phyloP scores from a whole-genome alignment of 2,888 invertebrate species.

The Xylota sylvarum region DNA sequence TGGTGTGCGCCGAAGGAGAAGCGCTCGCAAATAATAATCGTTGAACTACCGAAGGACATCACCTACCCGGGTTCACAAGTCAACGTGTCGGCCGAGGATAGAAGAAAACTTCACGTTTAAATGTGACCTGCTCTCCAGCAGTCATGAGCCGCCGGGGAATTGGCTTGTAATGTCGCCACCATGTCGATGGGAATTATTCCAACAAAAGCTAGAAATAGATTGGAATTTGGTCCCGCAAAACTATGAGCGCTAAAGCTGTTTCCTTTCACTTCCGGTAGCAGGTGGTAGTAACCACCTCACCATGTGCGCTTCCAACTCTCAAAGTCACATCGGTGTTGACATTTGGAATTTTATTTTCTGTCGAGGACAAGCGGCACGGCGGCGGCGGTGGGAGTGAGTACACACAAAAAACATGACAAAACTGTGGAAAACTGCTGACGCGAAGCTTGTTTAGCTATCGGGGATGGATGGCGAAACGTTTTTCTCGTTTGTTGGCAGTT shows the following conservation, averaged over 20 bases:
- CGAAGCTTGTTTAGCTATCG: constrained; percentile 50
- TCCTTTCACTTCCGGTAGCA: constrained; percentile 52
- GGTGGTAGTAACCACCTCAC: constrained; percentile 13
- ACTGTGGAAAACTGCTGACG: constrained; percentile 51
- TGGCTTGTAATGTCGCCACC: constrained; percentile 39
- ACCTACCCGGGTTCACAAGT: constrained; percentile 42
- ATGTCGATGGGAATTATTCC: constrained; percentile 56
- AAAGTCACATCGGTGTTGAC: constrained; percentile 65
- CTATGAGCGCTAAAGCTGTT: constrained; percentile 50
- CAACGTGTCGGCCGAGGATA: constrained; percentile 1
- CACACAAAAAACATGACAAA: neutral
- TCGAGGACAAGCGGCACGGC: neutral
- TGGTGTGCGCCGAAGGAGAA: constrained; percentile 15
- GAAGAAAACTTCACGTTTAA: constrained; percentile 36
- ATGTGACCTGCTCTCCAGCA: constrained; percentile 13
- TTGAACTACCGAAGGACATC: constrained; percentile 29
- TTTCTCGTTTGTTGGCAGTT: constrained; percentile 43
- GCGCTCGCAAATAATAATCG: constrained; percentile 36
- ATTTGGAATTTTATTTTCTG: constrained; percentile 55
- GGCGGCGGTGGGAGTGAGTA: neutral
- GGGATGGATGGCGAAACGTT: constrained; percentile 32
- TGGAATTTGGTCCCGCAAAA: constrained; percentile 60
- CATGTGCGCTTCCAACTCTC: constrained; percentile 24
- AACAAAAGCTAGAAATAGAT: constrained; percentile 60
- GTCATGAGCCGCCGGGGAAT: constrained; percentile 43